A percentile compares a stretch with the other conserved stretches of the same genome.
phyloP scores from a whole-genome alignment of 2,888 invertebrate genomes.

The Leptopilina drosophilae region DNA sequence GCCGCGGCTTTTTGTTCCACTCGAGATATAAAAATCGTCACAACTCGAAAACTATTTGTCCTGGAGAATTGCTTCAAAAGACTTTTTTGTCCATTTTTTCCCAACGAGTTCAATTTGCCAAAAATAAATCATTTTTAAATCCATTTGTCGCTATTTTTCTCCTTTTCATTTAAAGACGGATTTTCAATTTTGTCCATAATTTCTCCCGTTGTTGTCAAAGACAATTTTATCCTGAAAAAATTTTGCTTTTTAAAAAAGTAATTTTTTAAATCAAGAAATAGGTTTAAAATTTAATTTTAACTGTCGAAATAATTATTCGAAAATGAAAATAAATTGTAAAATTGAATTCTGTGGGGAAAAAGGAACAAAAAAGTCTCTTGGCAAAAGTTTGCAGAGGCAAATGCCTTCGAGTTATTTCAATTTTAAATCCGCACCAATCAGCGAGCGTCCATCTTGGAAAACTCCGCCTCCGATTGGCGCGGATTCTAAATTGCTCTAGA shows the following conservation, averaged over 20 bases:
- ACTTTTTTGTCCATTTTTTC: not conserved
- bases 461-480: not conserved
- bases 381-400: not conserved
- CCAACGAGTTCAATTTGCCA: too few relatives aligned
- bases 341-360: not conserved
- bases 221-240: too few relatives aligned
- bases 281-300: too few relatives aligned
- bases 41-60: not conserved
- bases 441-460: not conserved
- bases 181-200: too few relatives aligned
- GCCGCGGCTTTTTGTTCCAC: not conserved
- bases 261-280: too few relatives aligned
- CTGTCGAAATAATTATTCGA: not conserved
- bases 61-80: too few relatives aligned
- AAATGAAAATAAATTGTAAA: too few relatives aligned
- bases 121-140: too few relatives aligned
- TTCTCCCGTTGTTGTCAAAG: too few relatives aligned
- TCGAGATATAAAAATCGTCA: not conserved
- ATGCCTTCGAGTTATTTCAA: not conserved
- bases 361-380: not conserved
- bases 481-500: not conserved
- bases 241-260: too few relatives aligned
- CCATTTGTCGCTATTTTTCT: too few relatives aligned
- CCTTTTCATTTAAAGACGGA: too few relatives aligned
- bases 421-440: slow-evolving; percentile 1